Evolutionary conservation across 2,113 vertebrate species (phyloP).

Genomic region (Tyto alba): DNA sequence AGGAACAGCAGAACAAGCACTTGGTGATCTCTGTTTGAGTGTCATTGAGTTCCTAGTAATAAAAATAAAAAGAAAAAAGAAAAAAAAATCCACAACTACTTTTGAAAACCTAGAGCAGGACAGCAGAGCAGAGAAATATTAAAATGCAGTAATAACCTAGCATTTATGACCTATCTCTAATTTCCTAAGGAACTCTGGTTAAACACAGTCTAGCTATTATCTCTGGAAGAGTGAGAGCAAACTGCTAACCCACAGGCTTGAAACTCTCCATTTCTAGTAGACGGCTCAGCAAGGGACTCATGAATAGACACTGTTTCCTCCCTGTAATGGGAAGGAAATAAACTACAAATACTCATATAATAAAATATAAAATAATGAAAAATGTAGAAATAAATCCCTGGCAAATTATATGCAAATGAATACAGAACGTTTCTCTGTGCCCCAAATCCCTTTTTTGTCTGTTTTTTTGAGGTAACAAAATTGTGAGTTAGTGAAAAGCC

Average conservation of each 20-base stretch:
- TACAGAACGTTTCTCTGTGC: background rate
- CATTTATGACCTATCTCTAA: background rate
- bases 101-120: background rate
- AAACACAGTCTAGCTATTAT: background rate
- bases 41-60: background rate
- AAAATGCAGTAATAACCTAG: background rate
- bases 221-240: background rate
- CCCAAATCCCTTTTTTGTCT: background rate
- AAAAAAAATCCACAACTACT: background rate
- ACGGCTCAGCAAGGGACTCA: background rate
- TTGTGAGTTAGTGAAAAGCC: background rate
- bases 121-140: background rate
- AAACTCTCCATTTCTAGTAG: background rate
- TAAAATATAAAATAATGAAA: background rate
- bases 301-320: background rate
- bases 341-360: background rate
- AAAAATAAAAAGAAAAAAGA: background rate
- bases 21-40: background rate
- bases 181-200: background rate
- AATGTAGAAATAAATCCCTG: background rate
- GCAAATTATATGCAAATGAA: background rate
- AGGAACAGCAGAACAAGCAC: background rate
- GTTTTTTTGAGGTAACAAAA: background rate
- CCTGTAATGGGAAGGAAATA: background rate
- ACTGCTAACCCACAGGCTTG: background rate